These are phyloP conservation scores for Sciurus carolinensis DNA, from an alignment of 2,797 vertebrate species.

Conservation along the genomic window DNA sequence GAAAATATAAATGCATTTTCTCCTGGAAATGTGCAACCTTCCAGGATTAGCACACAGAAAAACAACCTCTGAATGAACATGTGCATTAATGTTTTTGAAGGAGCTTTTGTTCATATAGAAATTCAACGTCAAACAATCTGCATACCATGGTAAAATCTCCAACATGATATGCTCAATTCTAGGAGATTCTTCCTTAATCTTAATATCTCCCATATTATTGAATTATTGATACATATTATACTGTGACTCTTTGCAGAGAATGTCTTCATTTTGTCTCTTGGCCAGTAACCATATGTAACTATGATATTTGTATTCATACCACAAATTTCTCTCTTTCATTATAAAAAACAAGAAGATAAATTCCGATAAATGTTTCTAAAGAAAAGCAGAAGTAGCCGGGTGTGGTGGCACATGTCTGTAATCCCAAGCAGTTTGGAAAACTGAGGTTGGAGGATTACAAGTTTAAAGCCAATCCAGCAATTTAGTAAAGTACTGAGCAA, in stretches of 20 bases:
- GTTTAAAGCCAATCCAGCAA: no score
- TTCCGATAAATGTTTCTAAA: not conserved
- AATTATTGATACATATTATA: no score
- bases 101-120: not conserved
- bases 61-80: not conserved
- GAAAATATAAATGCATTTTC: not conserved
- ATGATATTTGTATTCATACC: rapidly evolving
- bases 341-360: not conserved
- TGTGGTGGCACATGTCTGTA: no score
- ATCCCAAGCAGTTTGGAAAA: no score
- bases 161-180: not conserved
- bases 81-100: not conserved
- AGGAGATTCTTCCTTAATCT: not conserved
- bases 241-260: not conserved
- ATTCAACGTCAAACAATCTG: not conserved
- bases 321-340: not conserved
- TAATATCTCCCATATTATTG: not conserved
- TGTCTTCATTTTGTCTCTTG: not conserved
- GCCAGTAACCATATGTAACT: not conserved
- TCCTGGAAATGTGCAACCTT: not conserved
- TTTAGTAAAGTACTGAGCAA: no score
- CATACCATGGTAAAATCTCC: not conserved
- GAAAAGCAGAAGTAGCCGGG: not conserved
- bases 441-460: no score
- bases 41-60: not conserved